Evolutionary conservation across 2,888 invertebrate species (phyloP).

Genomic region (Nemoura dubitans): DNA sequence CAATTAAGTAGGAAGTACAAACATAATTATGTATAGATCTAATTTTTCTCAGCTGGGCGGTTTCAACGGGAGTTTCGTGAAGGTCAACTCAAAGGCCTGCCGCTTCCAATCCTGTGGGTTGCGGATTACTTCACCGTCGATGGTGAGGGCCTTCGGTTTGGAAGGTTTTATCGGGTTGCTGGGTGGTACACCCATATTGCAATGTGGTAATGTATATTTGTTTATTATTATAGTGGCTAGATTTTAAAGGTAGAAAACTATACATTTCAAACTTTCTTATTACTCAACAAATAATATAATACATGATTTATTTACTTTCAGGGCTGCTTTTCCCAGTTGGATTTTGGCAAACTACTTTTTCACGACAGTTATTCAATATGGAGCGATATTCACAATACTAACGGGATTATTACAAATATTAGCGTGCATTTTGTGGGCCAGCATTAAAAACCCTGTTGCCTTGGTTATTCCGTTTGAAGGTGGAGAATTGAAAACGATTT

Average conservation of each 20-base stretch:
- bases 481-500: neutral
- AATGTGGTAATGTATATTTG: constrained; percentile 62
- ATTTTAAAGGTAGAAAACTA: too few relatives aligned
- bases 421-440: neutral
- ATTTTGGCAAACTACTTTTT: neutral
- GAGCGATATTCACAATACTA: neutral
- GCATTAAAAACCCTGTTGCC: neutral
- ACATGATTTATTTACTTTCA: too few relatives aligned
- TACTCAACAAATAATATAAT: too few relatives aligned
- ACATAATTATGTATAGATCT: neutral
- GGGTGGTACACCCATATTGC: constrained; percentile 69
- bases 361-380: neutral
- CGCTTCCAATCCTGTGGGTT: constrained; percentile 68
- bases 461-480: neutral
- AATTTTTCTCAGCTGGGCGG: constrained; percentile 61
- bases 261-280: too few relatives aligned
- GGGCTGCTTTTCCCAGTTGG: too few relatives aligned
- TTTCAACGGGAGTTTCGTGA: constrained; percentile 65
- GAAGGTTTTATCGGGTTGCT: constrained; percentile 65
- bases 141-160: constrained; percentile 67
- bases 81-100: constrained; percentile 65
- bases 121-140: constrained; percentile 71
- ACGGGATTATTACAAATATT: neutral
- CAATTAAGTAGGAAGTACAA: too few relatives aligned
- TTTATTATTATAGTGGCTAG: too few relatives aligned